A percentile compares a stretch with the other conserved stretches of the same genome.
Conservation (phyloP, 2,888 invertebrate genomes). For the Zelleria hepariella region DNA sequence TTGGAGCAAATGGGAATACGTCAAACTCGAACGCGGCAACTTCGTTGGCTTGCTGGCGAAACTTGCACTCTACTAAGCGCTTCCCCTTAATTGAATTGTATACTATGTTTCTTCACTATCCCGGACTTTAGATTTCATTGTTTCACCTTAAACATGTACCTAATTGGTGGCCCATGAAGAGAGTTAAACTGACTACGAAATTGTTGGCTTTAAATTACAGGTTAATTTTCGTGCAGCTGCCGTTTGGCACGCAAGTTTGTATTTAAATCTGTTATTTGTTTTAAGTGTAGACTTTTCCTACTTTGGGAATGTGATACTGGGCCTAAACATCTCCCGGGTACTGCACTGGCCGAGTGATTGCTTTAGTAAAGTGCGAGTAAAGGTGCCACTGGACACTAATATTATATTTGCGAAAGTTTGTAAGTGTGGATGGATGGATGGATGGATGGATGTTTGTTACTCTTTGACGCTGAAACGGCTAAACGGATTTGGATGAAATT, state of each 20-base stretch:
- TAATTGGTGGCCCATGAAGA: neutral
- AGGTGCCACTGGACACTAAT: too few relatives aligned
- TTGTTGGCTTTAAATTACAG: neutral
- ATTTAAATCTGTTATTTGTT: neutral
- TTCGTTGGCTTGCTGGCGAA: slow-evolving; percentile 53
- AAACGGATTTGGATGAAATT: too few relatives aligned
- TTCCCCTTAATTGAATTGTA: slow-evolving; percentile 63
- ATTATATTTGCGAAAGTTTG: too few relatives aligned
- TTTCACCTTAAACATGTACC: neutral
- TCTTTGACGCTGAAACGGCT: too few relatives aligned
- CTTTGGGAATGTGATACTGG: too few relatives aligned
- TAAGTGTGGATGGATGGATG: too few relatives aligned
- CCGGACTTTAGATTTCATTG: neutral
- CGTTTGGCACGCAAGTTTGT: neutral
- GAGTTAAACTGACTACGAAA: neutral
- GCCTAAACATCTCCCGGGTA: too few relatives aligned
- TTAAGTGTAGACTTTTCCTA: neutral
- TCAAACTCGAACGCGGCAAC: slow-evolving; percentile 23
- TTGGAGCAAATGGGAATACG: neutral
- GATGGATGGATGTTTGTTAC: too few relatives aligned
- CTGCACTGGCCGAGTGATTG: too few relatives aligned
- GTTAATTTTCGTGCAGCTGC: neutral
- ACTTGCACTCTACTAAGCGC: slow-evolving; percentile 53
- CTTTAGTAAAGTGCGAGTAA: too few relatives aligned
- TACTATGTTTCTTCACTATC: slow-evolving; percentile 51